Conservation (phyloP, 2,797 vertebrate species). For the Tangara arthus region DNA sequence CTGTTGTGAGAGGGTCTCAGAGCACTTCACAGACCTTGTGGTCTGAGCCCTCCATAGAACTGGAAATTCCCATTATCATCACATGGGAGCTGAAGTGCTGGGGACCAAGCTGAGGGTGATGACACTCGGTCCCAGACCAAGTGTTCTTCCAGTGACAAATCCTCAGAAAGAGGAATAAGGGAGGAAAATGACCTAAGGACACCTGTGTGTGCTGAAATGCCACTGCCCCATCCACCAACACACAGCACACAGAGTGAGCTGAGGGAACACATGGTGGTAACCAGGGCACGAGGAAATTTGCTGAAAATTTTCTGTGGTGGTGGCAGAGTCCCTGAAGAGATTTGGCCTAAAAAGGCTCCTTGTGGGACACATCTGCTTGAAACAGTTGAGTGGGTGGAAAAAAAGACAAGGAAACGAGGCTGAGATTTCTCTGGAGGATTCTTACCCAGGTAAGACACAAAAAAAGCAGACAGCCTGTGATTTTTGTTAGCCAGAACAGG, state of each 20-base stretch:
- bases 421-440: background rate
- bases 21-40: background rate
- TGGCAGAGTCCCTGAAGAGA: background rate
- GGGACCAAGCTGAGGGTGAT: background rate
- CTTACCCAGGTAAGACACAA: background rate
- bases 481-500: background rate
- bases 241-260: background rate
- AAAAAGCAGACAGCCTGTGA: background rate
- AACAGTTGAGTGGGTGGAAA: background rate
- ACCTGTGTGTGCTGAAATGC: background rate
- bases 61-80: background rate
- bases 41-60: background rate
- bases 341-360: background rate
- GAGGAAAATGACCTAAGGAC: background rate
- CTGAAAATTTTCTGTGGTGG: background rate
- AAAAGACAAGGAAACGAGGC: background rate
- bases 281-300: background rate
- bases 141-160: background rate
- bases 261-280: background rate
- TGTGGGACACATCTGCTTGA: background rate
- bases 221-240: background rate
- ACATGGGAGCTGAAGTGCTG: background rate
- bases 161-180: background rate
- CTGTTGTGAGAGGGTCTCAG: background rate
- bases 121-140: background rate